Evolutionary conservation across 2,113 vertebrate species (phyloP).

Genomic region (Sclerurus mexicanus): DNA sequence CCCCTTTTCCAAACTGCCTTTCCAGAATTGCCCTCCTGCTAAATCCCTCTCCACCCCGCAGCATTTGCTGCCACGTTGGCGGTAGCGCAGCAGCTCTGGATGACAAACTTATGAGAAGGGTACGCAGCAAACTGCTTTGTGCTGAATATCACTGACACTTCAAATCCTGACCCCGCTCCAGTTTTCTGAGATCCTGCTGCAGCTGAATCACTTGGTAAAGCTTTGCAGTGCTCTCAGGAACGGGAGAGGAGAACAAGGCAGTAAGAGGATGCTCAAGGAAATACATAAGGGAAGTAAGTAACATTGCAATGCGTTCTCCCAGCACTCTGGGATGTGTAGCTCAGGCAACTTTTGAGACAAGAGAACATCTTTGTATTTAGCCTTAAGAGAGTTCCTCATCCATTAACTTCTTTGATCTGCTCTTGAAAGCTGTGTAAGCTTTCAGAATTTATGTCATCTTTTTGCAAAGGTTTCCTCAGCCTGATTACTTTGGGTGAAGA

Average conservation of each 20-base stretch:
- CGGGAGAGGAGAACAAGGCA: neutral
- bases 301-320: fast-evolving
- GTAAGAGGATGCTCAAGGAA: neutral
- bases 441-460: neutral
- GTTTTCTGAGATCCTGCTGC: neutral
- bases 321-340: neutral
- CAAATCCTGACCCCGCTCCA: neutral
- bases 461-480: neutral
- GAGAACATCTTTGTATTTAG: neutral
- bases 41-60: neutral
- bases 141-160: neutral
- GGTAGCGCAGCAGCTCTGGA: neutral
- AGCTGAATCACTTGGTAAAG: neutral
- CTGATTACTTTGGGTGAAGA: neutral
- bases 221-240: neutral
- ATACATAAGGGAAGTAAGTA: neutral
- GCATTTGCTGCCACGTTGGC: neutral
- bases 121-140: fast-evolving
- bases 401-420: neutral
- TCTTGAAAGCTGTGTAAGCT: neutral
- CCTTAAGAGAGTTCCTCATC: neutral
- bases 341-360: neutral
- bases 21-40: neutral
- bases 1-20: neutral
- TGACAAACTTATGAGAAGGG: neutral